Percentiles rank a stretch among this genome's conserved stretches.
Evolutionary conservation across 2,797 vertebrate species (phyloP).

Genomic region (Semaprochilodus insignis): DNA sequence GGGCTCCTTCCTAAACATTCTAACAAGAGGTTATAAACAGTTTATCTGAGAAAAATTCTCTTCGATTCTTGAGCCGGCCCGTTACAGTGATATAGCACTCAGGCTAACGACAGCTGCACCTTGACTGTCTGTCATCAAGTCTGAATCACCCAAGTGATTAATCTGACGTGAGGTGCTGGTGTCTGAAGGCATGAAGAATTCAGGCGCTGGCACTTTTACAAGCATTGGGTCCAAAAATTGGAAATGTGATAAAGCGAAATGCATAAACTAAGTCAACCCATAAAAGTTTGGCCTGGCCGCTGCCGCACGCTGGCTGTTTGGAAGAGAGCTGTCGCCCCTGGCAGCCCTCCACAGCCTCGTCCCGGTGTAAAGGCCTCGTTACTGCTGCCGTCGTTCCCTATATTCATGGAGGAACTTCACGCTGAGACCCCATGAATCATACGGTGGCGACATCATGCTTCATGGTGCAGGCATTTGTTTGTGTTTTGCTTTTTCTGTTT

Average conservation of each 20-base stretch:
- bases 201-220: constrained; percentile 26
- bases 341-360: constrained; percentile 13
- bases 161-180: constrained; percentile 37
- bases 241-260: constrained; percentile 50
- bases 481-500: not conserved
- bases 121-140: constrained; percentile 34
- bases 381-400: constrained; percentile 23
- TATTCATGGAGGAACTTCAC: constrained; percentile 15
- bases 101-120: constrained; percentile 26
- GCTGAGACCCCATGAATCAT: constrained; percentile 8
- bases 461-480: not conserved
- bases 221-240: constrained; percentile 39
- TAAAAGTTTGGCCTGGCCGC: constrained; percentile 14
- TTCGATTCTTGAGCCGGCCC: not conserved
- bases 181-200: constrained; percentile 2
- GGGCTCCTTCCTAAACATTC: not conserved
- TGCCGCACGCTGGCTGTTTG: constrained; percentile 30
- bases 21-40: not conserved
- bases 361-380: constrained; percentile 13
- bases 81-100: constrained; percentile 39
- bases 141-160: constrained; percentile 44
- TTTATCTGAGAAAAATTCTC: not conserved
- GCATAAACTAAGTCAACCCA: constrained; percentile 40
- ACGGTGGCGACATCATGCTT: constrained; percentile 2
- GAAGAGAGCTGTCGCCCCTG: constrained; percentile 18